phyloP scores from a whole-genome alignment of 2,113 vertebrate genomes.

The Anguilla japonica region DNA sequence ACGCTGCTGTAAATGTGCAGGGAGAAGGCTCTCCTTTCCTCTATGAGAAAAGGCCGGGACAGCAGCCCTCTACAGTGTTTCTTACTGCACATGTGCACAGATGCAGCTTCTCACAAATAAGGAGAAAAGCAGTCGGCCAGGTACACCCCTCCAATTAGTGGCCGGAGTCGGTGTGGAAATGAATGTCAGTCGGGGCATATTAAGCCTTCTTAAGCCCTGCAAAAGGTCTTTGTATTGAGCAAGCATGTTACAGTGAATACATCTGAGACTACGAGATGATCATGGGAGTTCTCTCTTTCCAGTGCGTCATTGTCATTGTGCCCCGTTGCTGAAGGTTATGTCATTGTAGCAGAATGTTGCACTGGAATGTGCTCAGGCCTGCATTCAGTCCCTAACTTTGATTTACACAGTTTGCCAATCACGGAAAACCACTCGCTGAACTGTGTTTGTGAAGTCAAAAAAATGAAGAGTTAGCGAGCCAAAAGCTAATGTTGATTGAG shows the following conservation, averaged over 20 bases:
- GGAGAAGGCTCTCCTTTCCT: neutral
- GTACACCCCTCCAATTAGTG: neutral
- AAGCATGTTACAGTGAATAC: neutral
- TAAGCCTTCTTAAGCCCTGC: neutral
- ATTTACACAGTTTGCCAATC: neutral
- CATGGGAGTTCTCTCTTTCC: neutral
- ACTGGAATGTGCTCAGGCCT: too few relatives aligned
- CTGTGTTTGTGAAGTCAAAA: neutral
- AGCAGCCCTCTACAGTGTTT: neutral
- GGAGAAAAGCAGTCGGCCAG: neutral
- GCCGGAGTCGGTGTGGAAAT: neutral
- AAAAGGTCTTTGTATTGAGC: neutral
- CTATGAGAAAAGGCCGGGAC: neutral
- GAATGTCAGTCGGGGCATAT: neutral
- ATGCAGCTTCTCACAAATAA: neutral
- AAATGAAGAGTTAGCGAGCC: neutral
- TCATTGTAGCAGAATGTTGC: too few relatives aligned
- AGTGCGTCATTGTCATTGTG: too few relatives aligned
- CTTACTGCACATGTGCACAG: neutral
- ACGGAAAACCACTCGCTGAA: neutral
- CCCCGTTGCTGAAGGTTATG: too few relatives aligned
- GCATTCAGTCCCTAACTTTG: neutral
- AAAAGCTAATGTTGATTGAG: neutral
- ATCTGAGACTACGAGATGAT: neutral
- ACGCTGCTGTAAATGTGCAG: neutral